Evolutionary conservation across 1,140 invertebrate genomes (phyloP).

Genomic region (Holcopasites calliopsidis): DNA sequence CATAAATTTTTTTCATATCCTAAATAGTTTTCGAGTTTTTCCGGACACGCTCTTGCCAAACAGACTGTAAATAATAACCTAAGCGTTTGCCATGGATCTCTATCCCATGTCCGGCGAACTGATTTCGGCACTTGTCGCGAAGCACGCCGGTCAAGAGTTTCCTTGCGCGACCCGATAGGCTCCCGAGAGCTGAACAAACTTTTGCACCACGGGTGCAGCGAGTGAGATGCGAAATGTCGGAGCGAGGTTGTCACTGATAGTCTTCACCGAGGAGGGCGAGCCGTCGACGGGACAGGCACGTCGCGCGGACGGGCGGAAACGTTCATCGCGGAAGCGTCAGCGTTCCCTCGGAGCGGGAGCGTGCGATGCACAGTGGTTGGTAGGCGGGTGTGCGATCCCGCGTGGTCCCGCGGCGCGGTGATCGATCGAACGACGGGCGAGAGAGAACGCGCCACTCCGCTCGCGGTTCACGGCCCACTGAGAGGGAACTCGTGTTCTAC

Average conservation of each 20-base stretch:
- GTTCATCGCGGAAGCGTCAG: conserved; percentile 31
- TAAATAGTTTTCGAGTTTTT: too few relatives aligned
- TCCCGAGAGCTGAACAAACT: too few relatives aligned
- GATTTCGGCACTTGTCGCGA: too few relatives aligned
- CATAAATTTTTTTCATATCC: too few relatives aligned
- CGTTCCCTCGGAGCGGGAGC: neutral
- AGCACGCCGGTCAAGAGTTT: too few relatives aligned
- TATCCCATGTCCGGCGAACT: too few relatives aligned
- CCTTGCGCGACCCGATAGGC: too few relatives aligned
- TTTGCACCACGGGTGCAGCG: too few relatives aligned
- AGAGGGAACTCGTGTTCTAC: conserved; percentile 60
- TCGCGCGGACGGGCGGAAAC: conserved; percentile 22
- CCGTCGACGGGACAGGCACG: neutral
- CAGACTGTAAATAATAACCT: too few relatives aligned
- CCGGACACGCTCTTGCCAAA: too few relatives aligned
- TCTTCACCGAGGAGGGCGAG: neutral
- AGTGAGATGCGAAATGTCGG: too few relatives aligned
- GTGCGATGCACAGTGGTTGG: neutral
- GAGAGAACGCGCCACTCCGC: conserved; percentile 55
- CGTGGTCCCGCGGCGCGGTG: conserved; percentile 13
- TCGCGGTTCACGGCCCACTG: conserved; percentile 72
- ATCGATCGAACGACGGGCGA: conserved; percentile 36
- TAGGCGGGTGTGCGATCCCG: conserved; percentile 16
- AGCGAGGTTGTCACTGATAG: neutral
- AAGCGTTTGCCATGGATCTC: too few relatives aligned